phyloP scores from a whole-genome alignment of 2,113 vertebrate genomes.

The Otis tarda region DNA sequence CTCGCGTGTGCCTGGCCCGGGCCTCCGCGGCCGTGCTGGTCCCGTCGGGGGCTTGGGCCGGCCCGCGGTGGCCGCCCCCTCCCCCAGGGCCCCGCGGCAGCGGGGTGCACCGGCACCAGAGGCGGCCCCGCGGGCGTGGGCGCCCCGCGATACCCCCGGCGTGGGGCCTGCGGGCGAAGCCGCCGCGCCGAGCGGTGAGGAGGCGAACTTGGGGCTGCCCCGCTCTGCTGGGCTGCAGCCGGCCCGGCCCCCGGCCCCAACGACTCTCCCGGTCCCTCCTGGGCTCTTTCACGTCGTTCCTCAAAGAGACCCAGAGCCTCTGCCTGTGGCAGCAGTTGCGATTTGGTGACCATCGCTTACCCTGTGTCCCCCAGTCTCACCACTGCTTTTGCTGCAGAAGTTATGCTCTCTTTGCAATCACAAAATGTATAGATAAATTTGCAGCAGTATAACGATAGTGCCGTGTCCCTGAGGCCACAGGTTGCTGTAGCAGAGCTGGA shows the following conservation, averaged over 20 bases:
- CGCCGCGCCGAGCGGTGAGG: not conserved
- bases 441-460: accelerated
- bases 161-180: not conserved
- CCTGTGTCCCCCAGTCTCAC: accelerated
- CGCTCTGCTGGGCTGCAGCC: not conserved
- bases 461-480: not conserved
- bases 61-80: no score
- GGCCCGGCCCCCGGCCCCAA: no score
- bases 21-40: not conserved
- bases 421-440: not conserved
- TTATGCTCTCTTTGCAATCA: accelerated
- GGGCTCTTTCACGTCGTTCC: not conserved
- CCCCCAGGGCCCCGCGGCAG: no score
- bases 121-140: no score
- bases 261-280: not conserved
- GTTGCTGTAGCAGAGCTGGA: accelerated
- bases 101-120: no score
- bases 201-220: not conserved
- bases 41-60: not conserved
- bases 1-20: not conserved
- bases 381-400: not conserved
- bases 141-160: no score
- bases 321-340: accelerated
- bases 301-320: accelerated
- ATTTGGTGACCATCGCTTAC: accelerated